These are phyloP conservation scores for Aphidoletes aphidimyza DNA, from an alignment of 2,888 invertebrate species.

Conservation along the genomic window DNA sequence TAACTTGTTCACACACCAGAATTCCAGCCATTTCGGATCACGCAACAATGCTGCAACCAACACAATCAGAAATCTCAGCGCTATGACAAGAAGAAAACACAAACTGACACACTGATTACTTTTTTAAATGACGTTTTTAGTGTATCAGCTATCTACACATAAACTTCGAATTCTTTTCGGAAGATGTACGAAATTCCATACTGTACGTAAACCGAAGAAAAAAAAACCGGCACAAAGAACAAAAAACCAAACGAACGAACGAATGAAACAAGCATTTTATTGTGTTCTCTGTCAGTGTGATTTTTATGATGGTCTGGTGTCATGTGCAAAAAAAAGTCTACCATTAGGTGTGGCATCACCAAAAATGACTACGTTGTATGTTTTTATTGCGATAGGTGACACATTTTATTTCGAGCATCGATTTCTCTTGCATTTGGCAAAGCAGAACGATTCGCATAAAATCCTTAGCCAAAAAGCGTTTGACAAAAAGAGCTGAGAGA, in stretches of 20 bases:
- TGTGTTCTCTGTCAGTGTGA: neutral
- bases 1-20: neutral
- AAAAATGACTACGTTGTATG: slow-evolving; percentile 32
- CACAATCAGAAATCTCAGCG: neutral
- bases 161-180: neutral
- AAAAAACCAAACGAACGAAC: too few species aligned
- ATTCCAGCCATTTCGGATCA: neutral
- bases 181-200: neutral
- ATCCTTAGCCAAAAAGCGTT: neutral
- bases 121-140: slow-evolving; percentile 7
- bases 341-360: slow-evolving; percentile 7
- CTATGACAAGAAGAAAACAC: neutral
- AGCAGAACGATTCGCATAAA: neutral
- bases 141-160: too few species aligned
- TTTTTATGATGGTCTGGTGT: neutral
- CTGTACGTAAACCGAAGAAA: neutral
- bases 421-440: neutral
- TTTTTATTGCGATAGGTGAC: slow-evolving; percentile 35
- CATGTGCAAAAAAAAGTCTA: neutral
- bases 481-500: neutral
- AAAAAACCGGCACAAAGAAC: neutral
- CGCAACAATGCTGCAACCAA: neutral
- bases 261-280: neutral
- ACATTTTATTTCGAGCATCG: slow-evolving; percentile 31
- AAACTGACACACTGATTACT: neutral